These are phyloP conservation scores for Gyrodactylus bullatarudis DNA, from an alignment of 1,140 invertebrate species.

Conservation along the genomic window DNA sequence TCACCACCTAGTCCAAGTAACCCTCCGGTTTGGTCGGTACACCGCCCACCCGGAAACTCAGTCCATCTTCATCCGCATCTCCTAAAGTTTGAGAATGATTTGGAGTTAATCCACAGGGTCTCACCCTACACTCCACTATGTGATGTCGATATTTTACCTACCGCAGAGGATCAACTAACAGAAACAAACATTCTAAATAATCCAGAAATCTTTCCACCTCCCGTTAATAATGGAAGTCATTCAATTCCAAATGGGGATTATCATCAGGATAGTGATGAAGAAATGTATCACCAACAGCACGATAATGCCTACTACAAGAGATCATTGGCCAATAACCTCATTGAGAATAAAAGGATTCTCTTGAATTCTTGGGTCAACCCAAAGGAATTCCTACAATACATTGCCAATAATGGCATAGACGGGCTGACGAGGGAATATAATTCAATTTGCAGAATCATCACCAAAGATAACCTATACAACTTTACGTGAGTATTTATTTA, in stretches of 20 bases:
- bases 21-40: neutral
- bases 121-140: neutral
- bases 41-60: neutral
- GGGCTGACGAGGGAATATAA: neutral
- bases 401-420: neutral
- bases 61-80: neutral
- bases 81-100: neutral
- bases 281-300: too few species aligned
- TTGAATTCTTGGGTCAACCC: neutral
- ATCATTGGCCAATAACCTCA: neutral
- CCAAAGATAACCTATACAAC: neutral
- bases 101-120: neutral
- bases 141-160: neutral
- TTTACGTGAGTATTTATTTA: neutral
- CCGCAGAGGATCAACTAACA: neutral
- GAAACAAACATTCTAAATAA: neutral
- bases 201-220: too few species aligned
- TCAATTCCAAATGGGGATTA: too few species aligned
- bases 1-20: neutral
- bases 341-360: neutral
- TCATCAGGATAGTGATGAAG: too few species aligned
- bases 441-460: neutral
- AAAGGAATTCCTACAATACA: neutral
- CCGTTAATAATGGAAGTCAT: too few species aligned
- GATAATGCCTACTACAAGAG: too few species aligned